Base-by-base conservation (phyloP, 2,113 vertebrate species). In the Tautogolabrus adspersus region DNA sequence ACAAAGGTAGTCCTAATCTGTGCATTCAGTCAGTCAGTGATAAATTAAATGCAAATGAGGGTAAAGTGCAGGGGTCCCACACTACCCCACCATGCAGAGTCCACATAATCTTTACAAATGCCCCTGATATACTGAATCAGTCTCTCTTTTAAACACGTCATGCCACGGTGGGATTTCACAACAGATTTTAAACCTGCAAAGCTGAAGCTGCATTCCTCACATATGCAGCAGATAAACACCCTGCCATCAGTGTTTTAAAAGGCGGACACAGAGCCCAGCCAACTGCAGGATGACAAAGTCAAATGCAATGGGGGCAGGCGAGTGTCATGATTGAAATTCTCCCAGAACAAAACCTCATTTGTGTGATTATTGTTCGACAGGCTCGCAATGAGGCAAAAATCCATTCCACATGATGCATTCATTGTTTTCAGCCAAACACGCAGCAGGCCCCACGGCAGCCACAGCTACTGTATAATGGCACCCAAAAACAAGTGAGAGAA, bases 351-450 rank as follows among this genome's bases (percentile, higher is more conserved):
- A 92, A 90, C 77, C 81, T 77, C 8, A 65, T 72, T 88, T 94
- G 91, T 90, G 83, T 69, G 82, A 88, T 85, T 85, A 89, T 84
- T 91, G 85, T 91, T 81, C 79, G 23, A 19, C 71, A n/a, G 30
- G 75, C 79, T 83, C 70, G 68, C 86, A 77, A 84, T 81, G 79
- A 84, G 51, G 79, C 81, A 34, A 86, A 87, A 92, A 91, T 91
- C 82, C 90, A 91, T 84, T 82, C 88, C 89, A 91, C 92, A 91
- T 93, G 91, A 91, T 90, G 89, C 86, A 79, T 85, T 91, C 87
- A 88, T 90, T 89, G 85, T 91, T 87, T 89, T 57, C 56, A 79
- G 80, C 55, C 75, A 84, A 88, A 85, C 81, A 84, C 30, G 66
- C 85, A 79, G 38, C 75, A 75, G 82, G 75, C 70, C 78, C 74